A percentile compares a stretch with the other conserved stretches of the same genome.
phyloP scores from a whole-genome alignment of 53 echinoderm and acorn worm species.

The Apostichopus leukothele region DNA sequence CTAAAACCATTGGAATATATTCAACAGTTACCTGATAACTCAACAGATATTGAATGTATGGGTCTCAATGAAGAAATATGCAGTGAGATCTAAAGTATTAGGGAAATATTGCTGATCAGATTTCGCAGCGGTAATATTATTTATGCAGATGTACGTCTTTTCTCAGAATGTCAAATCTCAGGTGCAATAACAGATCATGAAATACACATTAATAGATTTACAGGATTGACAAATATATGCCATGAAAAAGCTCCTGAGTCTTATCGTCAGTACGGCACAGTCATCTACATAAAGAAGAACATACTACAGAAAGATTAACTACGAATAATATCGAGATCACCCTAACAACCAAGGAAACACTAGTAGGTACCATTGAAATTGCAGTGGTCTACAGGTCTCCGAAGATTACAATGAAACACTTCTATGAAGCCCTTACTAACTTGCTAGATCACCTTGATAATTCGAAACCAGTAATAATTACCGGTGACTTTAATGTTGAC shows the following conservation, averaged over 20 bases:
- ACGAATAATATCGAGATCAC: constrained; percentile 15
- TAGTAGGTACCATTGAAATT: constrained; percentile 6
- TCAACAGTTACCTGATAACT: constrained; percentile 40
- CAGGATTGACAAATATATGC: neutral
- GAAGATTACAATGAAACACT: neutral
- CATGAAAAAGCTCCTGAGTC: neutral
- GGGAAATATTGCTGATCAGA: too few relatives aligned
- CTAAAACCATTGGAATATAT: constrained; percentile 6
- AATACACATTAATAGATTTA: too few relatives aligned
- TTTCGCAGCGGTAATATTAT: too few relatives aligned
- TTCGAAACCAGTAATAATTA: constrained; percentile 13
- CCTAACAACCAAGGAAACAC: neutral
- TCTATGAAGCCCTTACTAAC: neutral
- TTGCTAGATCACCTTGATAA: neutral
- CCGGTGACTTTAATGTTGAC: constrained; percentile 52
- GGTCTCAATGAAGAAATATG: neutral
- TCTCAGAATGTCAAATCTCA: too few relatives aligned
- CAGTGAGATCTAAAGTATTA: too few relatives aligned
- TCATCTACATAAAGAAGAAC: constrained; percentile 21
- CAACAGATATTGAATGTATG: constrained; percentile 37
- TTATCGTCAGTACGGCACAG: constrained; percentile 18
- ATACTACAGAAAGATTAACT: constrained; percentile 13
- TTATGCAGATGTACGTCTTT: too few relatives aligned
- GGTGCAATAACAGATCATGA: too few relatives aligned
- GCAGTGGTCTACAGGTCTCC: constrained; percentile 35